Evolutionary conservation across 2,888 invertebrate species (phyloP).

Genomic region (Drosophila aldrichi): DNA sequence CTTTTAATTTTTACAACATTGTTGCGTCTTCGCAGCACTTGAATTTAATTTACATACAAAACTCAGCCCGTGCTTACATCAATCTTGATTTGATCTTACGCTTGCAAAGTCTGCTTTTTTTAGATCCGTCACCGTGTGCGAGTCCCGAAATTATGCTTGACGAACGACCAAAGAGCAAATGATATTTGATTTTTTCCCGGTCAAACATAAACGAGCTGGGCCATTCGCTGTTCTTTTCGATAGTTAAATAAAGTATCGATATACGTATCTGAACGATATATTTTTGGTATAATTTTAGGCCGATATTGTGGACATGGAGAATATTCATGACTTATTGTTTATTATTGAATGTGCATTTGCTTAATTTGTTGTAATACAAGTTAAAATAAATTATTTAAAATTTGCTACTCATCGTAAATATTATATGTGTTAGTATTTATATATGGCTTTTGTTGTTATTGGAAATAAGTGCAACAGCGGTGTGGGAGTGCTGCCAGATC

Average conservation of each 20-base stretch:
- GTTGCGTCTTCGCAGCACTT: conserved; percentile 31
- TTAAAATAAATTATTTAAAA: too few relatives aligned
- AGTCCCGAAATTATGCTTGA: conserved; percentile 47
- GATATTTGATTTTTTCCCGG: conserved; percentile 68
- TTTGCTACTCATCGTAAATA: background rate
- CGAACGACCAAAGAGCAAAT: conserved; percentile 32
- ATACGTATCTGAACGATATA: conserved; percentile 4
- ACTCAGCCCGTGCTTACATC: conserved; percentile 18
- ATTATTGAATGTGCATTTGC: too few relatives aligned
- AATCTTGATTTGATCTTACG: conserved; percentile 16
- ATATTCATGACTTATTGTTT: too few relatives aligned
- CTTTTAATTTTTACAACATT: conserved; percentile 47
- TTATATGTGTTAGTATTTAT: background rate
- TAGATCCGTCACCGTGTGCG: conserved; percentile 26
- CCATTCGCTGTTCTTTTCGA: conserved; percentile 17
- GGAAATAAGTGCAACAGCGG: background rate
- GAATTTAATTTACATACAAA: conserved; percentile 41
- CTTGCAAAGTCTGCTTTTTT: conserved; percentile 4
- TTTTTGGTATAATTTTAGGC: background rate
- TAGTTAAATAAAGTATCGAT: conserved; percentile 19
- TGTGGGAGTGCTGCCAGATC: conserved; percentile 8
- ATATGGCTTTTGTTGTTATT: background rate
- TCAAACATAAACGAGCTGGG: conserved; percentile 36
- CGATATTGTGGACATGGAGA: background rate
- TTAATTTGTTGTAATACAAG: background rate